These are phyloP conservation scores for Perca flavescens DNA, from an alignment of 2,113 vertebrate species.

Conservation along the genomic window DNA sequence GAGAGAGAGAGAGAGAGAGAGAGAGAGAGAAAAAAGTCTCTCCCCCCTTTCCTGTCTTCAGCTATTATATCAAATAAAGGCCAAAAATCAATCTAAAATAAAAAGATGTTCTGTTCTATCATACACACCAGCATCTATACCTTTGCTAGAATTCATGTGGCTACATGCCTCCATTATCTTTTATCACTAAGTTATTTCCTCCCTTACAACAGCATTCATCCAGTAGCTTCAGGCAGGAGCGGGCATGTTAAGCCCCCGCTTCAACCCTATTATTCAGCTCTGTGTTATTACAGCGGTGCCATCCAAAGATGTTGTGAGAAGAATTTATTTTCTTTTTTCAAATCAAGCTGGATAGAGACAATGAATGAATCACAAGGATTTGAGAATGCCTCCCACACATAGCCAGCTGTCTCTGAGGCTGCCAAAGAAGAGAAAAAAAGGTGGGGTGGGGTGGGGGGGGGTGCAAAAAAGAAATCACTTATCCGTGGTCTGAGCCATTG, in stretches of 20 bases:
- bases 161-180: neutral
- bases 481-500: slow-evolving; percentile 80
- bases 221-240: slow-evolving; percentile 8
- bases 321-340: slow-evolving; percentile 58
- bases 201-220: neutral
- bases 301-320: slow-evolving; percentile 62
- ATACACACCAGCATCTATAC: neutral
- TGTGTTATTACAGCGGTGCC: slow-evolving; percentile 53
- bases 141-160: neutral
- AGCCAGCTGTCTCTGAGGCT: slow-evolving; percentile 79
- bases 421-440: slow-evolving; percentile 23
- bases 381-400: slow-evolving; percentile 78
- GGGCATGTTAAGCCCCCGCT: slow-evolving; percentile 26
- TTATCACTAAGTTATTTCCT: neutral
- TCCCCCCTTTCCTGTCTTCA: too few relatives aligned
- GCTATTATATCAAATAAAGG: too few relatives aligned
- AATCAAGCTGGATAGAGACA: slow-evolving; percentile 80
- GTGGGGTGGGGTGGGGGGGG: slow-evolving; percentile 1
- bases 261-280: slow-evolving; percentile 37
- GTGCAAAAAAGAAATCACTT: slow-evolving; percentile 73
- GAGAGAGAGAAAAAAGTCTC: too few relatives aligned
- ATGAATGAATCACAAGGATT: slow-evolving; percentile 81
- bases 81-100: too few relatives aligned
- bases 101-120: neutral
- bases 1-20: too few relatives aligned